phyloP scores from a whole-genome alignment of 1,140 invertebrate genomes.

The Contarinia nasturtii region DNA sequence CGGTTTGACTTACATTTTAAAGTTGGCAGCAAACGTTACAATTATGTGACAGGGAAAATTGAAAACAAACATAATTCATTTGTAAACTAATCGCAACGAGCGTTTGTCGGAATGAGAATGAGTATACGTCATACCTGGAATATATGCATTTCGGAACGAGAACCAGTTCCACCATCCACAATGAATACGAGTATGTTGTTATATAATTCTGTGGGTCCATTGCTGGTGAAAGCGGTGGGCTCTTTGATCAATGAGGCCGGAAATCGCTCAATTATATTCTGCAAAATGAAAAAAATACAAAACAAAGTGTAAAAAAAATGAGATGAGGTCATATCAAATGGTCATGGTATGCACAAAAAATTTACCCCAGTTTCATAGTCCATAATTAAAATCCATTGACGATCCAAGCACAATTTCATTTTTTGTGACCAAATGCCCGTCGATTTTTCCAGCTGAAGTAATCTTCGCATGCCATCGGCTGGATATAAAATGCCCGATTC shows the following conservation, averaged over 20 bases:
- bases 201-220: slow-evolving; percentile 90
- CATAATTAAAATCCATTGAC: slow-evolving; percentile 80
- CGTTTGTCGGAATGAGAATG: not conserved
- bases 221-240: slow-evolving; percentile 91
- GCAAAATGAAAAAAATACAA: slow-evolving; percentile 14
- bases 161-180: slow-evolving; percentile 43
- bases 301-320: not conserved
- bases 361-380: slow-evolving; percentile 90
- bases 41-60: too few species aligned
- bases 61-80: not conserved
- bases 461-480: slow-evolving; percentile 84
- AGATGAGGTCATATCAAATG: not conserved
- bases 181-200: slow-evolving; percentile 98
- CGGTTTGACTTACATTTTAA: too few species aligned
- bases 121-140: slow-evolving; percentile 50
- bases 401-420: slow-evolving; percentile 80
- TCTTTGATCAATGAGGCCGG: slow-evolving; percentile 80
- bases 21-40: too few species aligned
- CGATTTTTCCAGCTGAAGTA: slow-evolving; percentile 90
- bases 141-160: slow-evolving; percentile 91
- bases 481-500: slow-evolving; percentile 74
- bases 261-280: slow-evolving; percentile 92
- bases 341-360: slow-evolving; percentile 7
- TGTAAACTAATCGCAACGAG: not conserved
- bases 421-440: slow-evolving; percentile 95